Evolutionary conservation across 2,113 vertebrate genomes (phyloP), one percentile per base, ranked within the genome.

Genomic region (Carassius gibelio): DNA sequence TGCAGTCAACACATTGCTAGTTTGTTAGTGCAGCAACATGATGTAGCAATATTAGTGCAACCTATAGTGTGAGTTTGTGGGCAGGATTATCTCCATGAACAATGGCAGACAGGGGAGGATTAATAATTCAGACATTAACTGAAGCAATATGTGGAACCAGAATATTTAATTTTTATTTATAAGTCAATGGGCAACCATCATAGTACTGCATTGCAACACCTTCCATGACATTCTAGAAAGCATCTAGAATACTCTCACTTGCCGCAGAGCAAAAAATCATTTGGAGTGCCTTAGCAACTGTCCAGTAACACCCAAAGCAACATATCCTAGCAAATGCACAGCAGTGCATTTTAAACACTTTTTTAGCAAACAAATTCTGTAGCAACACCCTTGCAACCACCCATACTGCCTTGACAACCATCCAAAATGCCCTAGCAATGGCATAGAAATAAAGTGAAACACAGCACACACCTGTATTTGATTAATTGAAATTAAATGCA

Each of bases 31-130:
- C 21, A n/a, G 38, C 71, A 45, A 48, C 11, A n/a, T 45, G 21
- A 45, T 74, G 21, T 74, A 48, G 71, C 71, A 23, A 74, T 38
- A 74, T 48, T 48, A 48, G n/a, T 74, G 71, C 21, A 74, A n/a
- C 71, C 42, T 48, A 26, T 45, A 14, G 19, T 0, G 11, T 74
- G 42, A 6, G 9, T 48, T 74, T 74, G 10, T 10, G 36, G 36
- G 36, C 11, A 17, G 68, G 34, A 38, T 71, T 71, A 10, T 71
- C 17, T 42, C 2, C 17, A 7, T 38, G 34, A 69, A 38, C 66
- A 38, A 69, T 69, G 15, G 8, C 34, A 19, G 66, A 69, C 19
- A 8, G 15, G 15, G 15, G 30, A 34, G n/a, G 6, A 68, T 3
- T 8, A 34, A 14, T 26, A 7, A 45, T 3, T 8, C 15, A 34